Conservation (phyloP, 1,140 invertebrate genomes). For the Bombus breviceps region DNA sequence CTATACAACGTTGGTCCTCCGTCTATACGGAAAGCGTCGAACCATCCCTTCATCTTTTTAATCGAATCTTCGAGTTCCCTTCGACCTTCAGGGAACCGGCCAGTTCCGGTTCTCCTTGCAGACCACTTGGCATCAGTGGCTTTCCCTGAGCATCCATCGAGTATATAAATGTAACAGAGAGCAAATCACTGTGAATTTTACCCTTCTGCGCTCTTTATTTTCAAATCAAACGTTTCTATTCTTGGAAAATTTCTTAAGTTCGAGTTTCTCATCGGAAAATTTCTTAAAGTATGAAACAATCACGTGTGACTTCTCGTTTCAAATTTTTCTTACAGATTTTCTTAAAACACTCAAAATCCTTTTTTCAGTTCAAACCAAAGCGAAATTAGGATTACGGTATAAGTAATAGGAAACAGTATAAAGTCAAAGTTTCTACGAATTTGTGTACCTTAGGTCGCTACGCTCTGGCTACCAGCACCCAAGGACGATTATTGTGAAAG, state of each 20-base stretch:
- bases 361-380: no score
- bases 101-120: constrained; percentile 39
- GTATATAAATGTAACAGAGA: background rate
- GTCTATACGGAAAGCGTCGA: constrained; percentile 95
- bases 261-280: no score
- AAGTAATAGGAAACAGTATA: background rate
- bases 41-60: constrained; percentile 92
- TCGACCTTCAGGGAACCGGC: constrained; percentile 18
- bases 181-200: background rate
- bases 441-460: constrained; percentile 22
- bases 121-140: constrained; percentile 70
- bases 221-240: background rate
- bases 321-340: background rate
- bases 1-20: constrained; percentile 96
- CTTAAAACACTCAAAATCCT: no score
- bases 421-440: background rate
- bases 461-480: constrained; percentile 10
- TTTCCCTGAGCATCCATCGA: constrained; percentile 24
- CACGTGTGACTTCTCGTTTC: background rate
- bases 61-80: background rate
- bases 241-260: no score
- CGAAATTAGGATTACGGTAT: background rate
- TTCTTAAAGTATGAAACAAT: background rate
- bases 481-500: constrained; percentile 64
- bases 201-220: background rate